Base-by-base conservation (phyloP, 2,113 vertebrate genomes). In the Apistogramma diplotaenia region DNA sequence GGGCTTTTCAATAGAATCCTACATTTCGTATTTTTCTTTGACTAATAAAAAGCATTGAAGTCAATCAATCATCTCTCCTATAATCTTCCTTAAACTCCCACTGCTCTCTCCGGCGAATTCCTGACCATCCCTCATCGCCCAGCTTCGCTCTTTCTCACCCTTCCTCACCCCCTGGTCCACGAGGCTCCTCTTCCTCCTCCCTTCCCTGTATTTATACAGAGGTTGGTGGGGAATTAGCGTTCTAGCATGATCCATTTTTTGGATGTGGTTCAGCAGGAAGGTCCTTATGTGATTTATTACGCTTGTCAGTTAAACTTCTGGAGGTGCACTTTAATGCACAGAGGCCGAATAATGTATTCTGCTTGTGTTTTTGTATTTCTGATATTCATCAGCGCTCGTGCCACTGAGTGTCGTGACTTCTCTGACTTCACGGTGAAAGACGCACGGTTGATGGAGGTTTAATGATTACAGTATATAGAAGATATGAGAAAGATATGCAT, bases 181-280 rank as follows among this genome's bases (percentile, higher is more conserved):
- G 18, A 59, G 15, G 60, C 59, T 84, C 49, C 71, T 77, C 76
- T 43, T 70, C 78, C 78, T 75, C 83, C 73, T 19, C 65, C 57
- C 61, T 46, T 46, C 73, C 31, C 23, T 35, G 49, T 88, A 86
- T 92, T 93, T 93, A 88, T 53, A 78, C 80, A 85, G 87, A 85
- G 87, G 90, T 76, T 91, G 74, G 87, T 77, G 85, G 87, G 89
- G 89, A 92, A 91, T 91, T 90, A 92, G 54, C 29, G n/a, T 83
- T 91, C 70, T 89, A 86, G 77, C 18, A 15, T n/a, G 89, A 82
- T 88, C 76, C 86, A 89, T 90, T 92, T 90, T 75, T 81, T 81
- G 70, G 78, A 90, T 74, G 51, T 78, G 92, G 91, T 92, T 92
- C 92, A 92, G 76, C 7, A 8, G 57, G 76, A 86, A 89, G 84